These are phyloP conservation scores for Catostylus mosaicus DNA, from an alignment of 30 jellyfish, hydroid and myxozoan genomes.

Conservation along the genomic window DNA sequence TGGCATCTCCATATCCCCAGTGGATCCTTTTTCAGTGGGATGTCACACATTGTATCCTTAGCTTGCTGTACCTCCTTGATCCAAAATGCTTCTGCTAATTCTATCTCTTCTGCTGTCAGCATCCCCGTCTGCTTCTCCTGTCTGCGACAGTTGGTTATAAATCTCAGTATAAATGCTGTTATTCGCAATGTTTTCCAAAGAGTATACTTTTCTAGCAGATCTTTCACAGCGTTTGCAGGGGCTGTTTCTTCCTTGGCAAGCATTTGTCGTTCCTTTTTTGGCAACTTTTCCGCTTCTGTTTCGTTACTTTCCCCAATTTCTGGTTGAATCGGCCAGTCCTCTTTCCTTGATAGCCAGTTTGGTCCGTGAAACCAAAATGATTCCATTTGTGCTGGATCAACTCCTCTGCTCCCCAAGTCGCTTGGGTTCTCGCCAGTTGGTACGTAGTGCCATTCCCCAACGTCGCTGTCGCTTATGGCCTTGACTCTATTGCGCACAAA, in stretches of 20 bases:
- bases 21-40: neutral
- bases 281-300: conserved; percentile 45
- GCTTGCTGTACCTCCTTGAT: conserved; percentile 39
- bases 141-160: conserved; percentile 37
- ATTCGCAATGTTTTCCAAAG: conserved; percentile 49
- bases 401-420: conserved; percentile 63
- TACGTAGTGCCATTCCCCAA: conserved; percentile 45
- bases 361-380: conserved; percentile 49
- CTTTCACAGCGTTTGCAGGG: neutral
- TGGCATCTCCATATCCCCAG: conserved; percentile 43
- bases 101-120: conserved; percentile 47
- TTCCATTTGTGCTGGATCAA: conserved; percentile 42
- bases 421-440: conserved; percentile 60
- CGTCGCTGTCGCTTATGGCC: conserved; percentile 58
- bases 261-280: conserved; percentile 17
- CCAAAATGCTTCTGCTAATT: conserved; percentile 43
- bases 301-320: conserved; percentile 20
- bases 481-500: conserved; percentile 62
- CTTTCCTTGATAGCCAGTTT: too few species aligned
- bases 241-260: neutral
- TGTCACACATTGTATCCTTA: conserved; percentile 17
- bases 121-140: conserved; percentile 32
- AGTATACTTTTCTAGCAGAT: conserved; percentile 26
- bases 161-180: conserved; percentile 27
- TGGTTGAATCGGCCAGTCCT: conserved; percentile 40